Base-by-base conservation (phyloP, 2,113 vertebrate species). In the Lathamus discolor region DNA sequence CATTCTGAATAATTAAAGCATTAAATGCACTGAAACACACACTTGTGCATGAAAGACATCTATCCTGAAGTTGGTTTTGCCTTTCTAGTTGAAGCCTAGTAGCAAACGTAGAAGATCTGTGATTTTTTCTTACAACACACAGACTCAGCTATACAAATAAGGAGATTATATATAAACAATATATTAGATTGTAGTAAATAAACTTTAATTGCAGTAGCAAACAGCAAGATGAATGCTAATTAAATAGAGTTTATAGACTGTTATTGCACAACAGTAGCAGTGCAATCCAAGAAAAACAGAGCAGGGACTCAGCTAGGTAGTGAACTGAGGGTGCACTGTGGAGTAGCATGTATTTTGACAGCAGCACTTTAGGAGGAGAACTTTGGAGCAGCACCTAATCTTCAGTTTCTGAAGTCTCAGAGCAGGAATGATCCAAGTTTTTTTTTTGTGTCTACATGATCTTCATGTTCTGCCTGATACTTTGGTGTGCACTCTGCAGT, bases 181-280 rank as follows among this genome's bases (percentile, higher is more conserved):
- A 6, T 25, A 64, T 33, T 64, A 46, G 51, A 46, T 18, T 12
- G 25, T 9, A 13, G 52, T 61, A 84, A 93, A 83, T 76, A 92
- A 92, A 62, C 44, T 57, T 88, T 29, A n/a, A 77, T 8, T 83
- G 79, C 52, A 85, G 78, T 67, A 87, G 66, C 69, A 84, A 90
- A 83, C 46, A 86, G 41, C 59, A 70, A 73, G 22, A 39, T 48
- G 59, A 90, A 74, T 73, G 48, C 24, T 83, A 66, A 90, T 90
- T 93, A 79, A 54, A 73, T 52, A 59, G 61, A 59, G 41, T 88
- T 95, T 68, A 82, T 48, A 35, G 52, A 51, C 43, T 76, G 31
- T 29, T 90, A 48, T 76, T 91, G 74, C 84, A 85, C 48, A 85
- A 93, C 54, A 76, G 51, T 39, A 13, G 78, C 51, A 61, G 83